Percentiles rank a stretch among this genome's conserved stretches.
phyloP scores from a whole-genome alignment of 2,797 vertebrate genomes.

The Sebastes diaconus region DNA sequence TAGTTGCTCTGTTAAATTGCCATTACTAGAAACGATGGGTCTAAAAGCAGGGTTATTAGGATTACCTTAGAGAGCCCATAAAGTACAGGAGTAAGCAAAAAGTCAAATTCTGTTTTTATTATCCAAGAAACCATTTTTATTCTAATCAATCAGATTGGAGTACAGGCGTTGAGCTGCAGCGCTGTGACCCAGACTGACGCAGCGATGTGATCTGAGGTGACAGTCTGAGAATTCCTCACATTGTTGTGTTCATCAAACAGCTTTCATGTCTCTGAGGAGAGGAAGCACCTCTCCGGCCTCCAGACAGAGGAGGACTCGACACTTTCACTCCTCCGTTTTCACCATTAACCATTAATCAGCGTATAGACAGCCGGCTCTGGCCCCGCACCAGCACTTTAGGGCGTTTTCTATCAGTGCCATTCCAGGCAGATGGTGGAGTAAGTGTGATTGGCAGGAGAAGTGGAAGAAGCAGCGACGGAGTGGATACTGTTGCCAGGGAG shows the following conservation, averaged over 20 bases:
- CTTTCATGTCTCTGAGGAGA: background rate
- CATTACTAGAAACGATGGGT: background rate
- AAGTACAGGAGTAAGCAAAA: background rate
- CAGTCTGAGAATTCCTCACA: constrained; percentile 50
- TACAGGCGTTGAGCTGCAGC: background rate
- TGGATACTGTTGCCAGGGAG: constrained; percentile 64
- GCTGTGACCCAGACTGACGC: constrained; percentile 12
- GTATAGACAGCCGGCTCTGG: constrained; percentile 41
- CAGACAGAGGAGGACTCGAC: constrained; percentile 1
- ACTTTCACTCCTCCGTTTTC: background rate
- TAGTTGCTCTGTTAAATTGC: background rate
- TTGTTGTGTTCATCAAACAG: constrained; percentile 37
- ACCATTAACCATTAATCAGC: constrained; percentile 48
- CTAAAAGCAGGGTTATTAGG: background rate
- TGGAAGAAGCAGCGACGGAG: constrained; percentile 44
- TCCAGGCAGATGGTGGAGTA: constrained; percentile 69
- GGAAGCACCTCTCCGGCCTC: background rate
- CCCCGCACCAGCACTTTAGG: constrained; percentile 61
- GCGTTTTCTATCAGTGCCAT: constrained; percentile 70
- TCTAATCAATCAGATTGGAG: background rate
- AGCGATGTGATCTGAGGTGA: constrained; percentile 29
- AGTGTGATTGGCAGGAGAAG: constrained; percentile 71
- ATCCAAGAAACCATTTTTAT: background rate
- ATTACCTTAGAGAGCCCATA: background rate
- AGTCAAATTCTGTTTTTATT: background rate